Percentiles rank a stretch among this genome's conserved stretches.
Conservation (phyloP, 2,113 vertebrate species). For the Bolborhynchus lineola region DNA sequence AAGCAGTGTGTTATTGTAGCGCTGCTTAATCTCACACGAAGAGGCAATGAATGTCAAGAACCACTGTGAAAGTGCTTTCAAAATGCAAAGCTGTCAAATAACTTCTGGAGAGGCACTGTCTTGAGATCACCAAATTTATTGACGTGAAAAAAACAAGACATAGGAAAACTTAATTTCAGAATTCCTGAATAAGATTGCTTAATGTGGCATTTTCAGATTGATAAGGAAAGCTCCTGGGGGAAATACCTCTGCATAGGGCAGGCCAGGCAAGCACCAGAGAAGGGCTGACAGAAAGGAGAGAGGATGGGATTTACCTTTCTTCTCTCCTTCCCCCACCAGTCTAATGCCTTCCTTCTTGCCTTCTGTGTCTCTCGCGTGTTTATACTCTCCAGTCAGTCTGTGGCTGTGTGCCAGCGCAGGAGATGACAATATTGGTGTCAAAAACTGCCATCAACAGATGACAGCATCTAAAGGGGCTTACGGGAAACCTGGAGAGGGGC, state of each 20-base stretch:
- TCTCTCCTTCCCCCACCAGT: not conserved
- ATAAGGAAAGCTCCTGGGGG: not conserved
- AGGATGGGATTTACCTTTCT: not conserved
- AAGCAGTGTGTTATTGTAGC: not conserved
- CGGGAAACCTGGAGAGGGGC: not conserved
- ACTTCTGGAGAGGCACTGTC: not conserved
- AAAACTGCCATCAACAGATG: not conserved
- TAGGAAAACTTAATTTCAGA: not conserved
- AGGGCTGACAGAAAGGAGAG: not conserved
- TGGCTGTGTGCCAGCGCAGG: not conserved
- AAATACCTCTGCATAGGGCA: accelerated
- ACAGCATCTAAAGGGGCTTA: not conserved
- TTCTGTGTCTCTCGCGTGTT: accelerated
- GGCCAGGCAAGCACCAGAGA: not conserved
- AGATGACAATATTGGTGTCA: not conserved
- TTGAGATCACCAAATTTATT: not conserved
- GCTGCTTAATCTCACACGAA: not conserved
- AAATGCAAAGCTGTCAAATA: not conserved
- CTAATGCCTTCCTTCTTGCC: not conserved
- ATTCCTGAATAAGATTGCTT: not conserved
- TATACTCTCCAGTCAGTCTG: accelerated
- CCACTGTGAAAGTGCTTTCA: not conserved
- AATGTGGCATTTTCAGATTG: not conserved
- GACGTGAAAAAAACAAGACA: not conserved
- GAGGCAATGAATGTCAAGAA: not conserved